Conservation (phyloP, 2,888 invertebrate species). For the Cantharis lateralis region DNA sequence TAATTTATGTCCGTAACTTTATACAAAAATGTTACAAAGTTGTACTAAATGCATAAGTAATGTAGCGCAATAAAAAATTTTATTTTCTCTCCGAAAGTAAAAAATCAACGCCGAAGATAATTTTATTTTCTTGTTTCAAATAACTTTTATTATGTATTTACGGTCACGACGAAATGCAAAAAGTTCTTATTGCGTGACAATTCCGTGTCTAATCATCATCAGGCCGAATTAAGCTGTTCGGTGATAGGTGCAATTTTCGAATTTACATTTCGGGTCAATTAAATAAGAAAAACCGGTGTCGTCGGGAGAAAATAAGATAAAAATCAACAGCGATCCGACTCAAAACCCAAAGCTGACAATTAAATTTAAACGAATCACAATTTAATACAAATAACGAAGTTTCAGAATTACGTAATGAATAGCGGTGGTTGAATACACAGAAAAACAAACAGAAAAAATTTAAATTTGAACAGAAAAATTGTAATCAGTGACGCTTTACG, state of each 20-base stretch:
- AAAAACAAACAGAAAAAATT: slow-evolving; percentile 17
- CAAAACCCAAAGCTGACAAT: not conserved
- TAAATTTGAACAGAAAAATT: slow-evolving; percentile 12
- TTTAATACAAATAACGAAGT: not conserved
- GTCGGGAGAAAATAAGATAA: not conserved
- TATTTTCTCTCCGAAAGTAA: not conserved
- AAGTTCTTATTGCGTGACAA: not conserved
- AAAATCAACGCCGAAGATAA: not conserved
- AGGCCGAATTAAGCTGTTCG: not conserved
- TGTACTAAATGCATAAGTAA: not conserved
- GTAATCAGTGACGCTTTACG: slow-evolving; percentile 12
- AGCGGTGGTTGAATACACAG: slow-evolving; percentile 1
- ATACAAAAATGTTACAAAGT: not conserved
- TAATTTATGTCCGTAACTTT: not conserved
- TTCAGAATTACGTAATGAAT: slow-evolving; percentile 7
- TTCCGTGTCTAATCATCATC: not conserved
- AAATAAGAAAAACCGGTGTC: not conserved
- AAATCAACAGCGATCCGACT: not conserved
- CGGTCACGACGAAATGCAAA: not conserved
- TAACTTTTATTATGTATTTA: not conserved
- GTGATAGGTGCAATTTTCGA: not conserved
- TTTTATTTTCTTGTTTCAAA: not conserved
- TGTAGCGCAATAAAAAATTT: not conserved
- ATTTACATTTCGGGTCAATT: not conserved
- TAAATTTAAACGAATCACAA: slow-evolving; percentile 8